A percentile compares a stretch with the other conserved stretches of the same genome.
phyloP scores from a whole-genome alignment of 2,888 invertebrate genomes.

The Muschampia staudingeri region DNA sequence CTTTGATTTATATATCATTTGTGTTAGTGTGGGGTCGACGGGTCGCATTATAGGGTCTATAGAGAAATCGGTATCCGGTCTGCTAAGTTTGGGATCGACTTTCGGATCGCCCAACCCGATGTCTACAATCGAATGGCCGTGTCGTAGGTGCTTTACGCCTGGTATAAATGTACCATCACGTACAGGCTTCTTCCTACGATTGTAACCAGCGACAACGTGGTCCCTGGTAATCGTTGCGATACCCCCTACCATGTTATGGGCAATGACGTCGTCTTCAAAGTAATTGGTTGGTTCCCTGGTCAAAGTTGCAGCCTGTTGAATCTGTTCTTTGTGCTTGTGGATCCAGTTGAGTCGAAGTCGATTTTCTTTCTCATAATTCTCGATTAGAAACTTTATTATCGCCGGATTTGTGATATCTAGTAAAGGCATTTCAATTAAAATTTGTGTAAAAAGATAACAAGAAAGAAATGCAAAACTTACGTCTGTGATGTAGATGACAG shows the following conservation, averaged over 20 bases:
- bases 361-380: conserved; percentile 78
- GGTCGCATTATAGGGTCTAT: conserved; percentile 78
- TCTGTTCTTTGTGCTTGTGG: conserved; percentile 71
- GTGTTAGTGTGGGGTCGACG: conserved; percentile 70
- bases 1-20: conserved; percentile 73
- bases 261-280: conserved; percentile 75
- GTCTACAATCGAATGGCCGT: conserved; percentile 74
- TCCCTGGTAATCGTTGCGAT: conserved; percentile 75
- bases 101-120: conserved; percentile 75
- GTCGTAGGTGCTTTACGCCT: conserved; percentile 71
- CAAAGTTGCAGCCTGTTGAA: conserved; percentile 76
- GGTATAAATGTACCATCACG: conserved; percentile 74
- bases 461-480: conserved; percentile 41
- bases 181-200: conserved; percentile 71
- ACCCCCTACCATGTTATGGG: conserved; percentile 75
- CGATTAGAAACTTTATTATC: conserved; percentile 76
- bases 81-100: conserved; percentile 73
- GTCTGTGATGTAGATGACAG: conserved; percentile 33
- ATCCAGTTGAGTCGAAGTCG: conserved; percentile 77
- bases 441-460: conserved; percentile 31
- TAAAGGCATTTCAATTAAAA: conserved; percentile 70
- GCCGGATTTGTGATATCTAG: conserved; percentile 76
- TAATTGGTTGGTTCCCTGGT: conserved; percentile 75
- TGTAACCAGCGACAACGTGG: conserved; percentile 71
- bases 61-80: conserved; percentile 71